Percentiles rank a stretch among this genome's conserved stretches.
Evolutionary conservation across 1,140 invertebrate genomes (phyloP).

Genomic region (Sycophila sp.): DNA sequence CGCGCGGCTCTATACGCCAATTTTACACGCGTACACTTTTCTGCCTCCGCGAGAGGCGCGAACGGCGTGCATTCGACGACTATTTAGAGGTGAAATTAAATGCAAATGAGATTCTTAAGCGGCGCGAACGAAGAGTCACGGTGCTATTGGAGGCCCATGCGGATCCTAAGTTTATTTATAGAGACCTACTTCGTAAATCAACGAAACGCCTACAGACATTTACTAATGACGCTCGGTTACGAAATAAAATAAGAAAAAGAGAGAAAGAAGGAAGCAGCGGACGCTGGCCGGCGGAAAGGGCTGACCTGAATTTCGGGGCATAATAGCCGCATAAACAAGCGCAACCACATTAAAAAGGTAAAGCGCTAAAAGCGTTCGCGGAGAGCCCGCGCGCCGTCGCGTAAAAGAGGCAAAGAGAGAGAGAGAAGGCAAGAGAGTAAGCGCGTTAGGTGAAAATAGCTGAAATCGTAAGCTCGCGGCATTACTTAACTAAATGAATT

Average conservation of each 20-base stretch:
- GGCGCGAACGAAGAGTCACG: too few relatives aligned
- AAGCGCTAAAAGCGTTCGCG: conserved; percentile 16
- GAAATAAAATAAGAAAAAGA: too few relatives aligned
- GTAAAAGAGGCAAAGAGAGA: not conserved
- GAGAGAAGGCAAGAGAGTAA: not conserved
- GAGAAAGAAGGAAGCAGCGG: not conserved
- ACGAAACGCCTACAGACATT: too few relatives aligned
- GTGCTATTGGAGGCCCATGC: too few relatives aligned
- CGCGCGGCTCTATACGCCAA: not conserved
- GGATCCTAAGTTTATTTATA: too few relatives aligned
- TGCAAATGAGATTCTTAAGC: too few relatives aligned
- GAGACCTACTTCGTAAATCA: too few relatives aligned
- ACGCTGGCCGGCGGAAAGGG: not conserved
- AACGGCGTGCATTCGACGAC: too few relatives aligned
- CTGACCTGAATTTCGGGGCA: conserved; percentile 5
- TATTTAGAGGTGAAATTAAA: too few relatives aligned
- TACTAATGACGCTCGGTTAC: too few relatives aligned
- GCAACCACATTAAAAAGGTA: conserved; percentile 10
- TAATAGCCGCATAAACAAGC: conserved; percentile 36
- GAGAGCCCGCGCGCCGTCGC: not conserved
- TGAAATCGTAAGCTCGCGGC: conserved; percentile 43
- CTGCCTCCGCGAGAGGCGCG: too few relatives aligned
- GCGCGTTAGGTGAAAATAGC: conserved; percentile 48
- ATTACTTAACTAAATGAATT: conserved; percentile 66
- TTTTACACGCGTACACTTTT: too few relatives aligned